Evolutionary conservation across 2,888 invertebrate genomes (phyloP).

Genomic region (Candidula unifasciata): DNA sequence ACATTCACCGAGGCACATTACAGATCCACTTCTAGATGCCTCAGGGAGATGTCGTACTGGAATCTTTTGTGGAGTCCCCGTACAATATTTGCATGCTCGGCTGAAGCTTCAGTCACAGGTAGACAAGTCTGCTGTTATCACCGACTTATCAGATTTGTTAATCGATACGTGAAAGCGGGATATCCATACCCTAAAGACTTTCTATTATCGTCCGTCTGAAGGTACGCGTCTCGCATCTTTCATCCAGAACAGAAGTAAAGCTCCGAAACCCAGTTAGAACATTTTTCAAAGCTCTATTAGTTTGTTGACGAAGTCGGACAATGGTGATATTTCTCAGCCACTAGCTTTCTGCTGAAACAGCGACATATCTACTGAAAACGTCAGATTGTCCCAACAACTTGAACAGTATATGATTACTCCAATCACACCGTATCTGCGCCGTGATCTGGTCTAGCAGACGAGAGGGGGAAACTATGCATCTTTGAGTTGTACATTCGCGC

Average conservation of each 20-base stretch:
- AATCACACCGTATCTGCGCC: conserved; percentile 13
- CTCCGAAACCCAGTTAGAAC: background rate
- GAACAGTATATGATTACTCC: conserved; percentile 31
- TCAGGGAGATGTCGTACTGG: conserved; percentile 12
- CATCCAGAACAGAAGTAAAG: background rate
- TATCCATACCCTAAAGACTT: conserved; percentile 12
- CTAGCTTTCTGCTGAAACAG: background rate
- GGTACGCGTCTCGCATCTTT: conserved; percentile 5
- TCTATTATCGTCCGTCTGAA: conserved; percentile 31
- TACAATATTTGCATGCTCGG: conserved; percentile 11
- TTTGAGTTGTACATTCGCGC: background rate
- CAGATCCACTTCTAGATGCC: background rate
- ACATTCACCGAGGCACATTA: background rate
- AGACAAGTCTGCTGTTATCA: conserved; percentile 34
- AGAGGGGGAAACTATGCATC: background rate
- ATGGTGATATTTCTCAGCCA: conserved; percentile 10
- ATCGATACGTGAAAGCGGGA: conserved; percentile 13
- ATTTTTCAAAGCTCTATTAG: background rate
- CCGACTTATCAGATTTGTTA: conserved; percentile 12
- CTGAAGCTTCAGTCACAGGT: conserved; percentile 10
- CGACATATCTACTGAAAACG: background rate
- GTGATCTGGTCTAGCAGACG: background rate
- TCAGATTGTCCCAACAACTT: background rate
- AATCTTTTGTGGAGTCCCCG: conserved; percentile 14
- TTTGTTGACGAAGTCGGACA: background rate